These are phyloP conservation scores for Zaprionus gabonicus DNA, from an alignment of 1,140 invertebrate genomes.

Conservation along the genomic window DNA sequence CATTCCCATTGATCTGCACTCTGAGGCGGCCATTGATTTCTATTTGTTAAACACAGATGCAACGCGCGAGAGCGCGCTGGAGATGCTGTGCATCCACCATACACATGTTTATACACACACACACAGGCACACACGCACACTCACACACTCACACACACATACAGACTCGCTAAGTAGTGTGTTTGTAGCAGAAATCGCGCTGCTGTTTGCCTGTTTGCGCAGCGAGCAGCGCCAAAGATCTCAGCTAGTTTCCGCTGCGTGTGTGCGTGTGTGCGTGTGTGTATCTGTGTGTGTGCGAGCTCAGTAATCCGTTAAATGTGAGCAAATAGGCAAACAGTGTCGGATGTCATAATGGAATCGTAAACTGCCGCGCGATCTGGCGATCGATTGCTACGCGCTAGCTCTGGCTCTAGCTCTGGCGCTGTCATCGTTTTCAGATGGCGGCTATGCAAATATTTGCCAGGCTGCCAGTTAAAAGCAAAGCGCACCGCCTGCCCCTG, in stretches of 20 bases:
- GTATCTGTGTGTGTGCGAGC: slow-evolving; percentile 28
- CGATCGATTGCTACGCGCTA: slow-evolving; percentile 24
- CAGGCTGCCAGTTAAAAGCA: slow-evolving; percentile 29
- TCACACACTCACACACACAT: not conserved
- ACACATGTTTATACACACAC: slow-evolving; percentile 15
- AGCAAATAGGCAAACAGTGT: slow-evolving; percentile 71
- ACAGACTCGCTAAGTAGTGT: not conserved
- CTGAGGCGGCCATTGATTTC: slow-evolving; percentile 68
- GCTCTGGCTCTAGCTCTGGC: slow-evolving; percentile 6
- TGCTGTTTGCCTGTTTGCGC: slow-evolving; percentile 30
- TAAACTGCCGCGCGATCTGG: slow-evolving; percentile 15
- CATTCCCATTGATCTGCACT: slow-evolving; percentile 46
- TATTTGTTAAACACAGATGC: slow-evolving; percentile 70
- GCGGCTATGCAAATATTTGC: slow-evolving; percentile 52
- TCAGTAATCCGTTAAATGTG: slow-evolving; percentile 81
- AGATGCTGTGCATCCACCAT: slow-evolving; percentile 10
- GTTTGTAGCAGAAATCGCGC: slow-evolving; percentile 24
- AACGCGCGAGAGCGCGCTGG: slow-evolving; percentile 16
- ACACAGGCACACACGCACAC: not conserved
- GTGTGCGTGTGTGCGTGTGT: not conserved
- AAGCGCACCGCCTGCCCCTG: not conserved
- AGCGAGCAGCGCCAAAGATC: not conserved
- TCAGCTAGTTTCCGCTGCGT: not conserved
- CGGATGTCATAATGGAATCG: slow-evolving; percentile 70
- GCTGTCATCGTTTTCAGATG: slow-evolving; percentile 33